A percentile compares a stretch with the other conserved stretches of the same genome.
Conservation (phyloP, 2,113 vertebrate genomes). For the Colistium nudipinnis region DNA sequence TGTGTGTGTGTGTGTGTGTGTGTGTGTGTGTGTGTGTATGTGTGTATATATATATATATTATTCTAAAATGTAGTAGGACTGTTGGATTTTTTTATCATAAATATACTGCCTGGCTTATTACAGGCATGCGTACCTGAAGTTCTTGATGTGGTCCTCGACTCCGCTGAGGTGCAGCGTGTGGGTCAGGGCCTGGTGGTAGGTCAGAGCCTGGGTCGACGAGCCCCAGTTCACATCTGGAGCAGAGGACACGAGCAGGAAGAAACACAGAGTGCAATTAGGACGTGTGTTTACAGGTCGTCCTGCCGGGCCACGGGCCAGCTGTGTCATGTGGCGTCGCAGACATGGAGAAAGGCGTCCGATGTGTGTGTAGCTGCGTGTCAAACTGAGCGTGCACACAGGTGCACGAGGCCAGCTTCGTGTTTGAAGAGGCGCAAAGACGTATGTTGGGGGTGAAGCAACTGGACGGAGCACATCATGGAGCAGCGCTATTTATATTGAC, state of each 20-base stretch:
- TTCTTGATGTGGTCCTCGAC: constrained; percentile 98
- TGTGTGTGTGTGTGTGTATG: no score
- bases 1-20: no score
- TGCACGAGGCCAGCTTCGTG: constrained; percentile 31
- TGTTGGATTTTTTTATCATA: not conserved
- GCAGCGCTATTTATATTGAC: not conserved
- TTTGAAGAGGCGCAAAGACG: constrained; percentile 19
- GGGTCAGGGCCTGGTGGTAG: constrained; percentile 93
- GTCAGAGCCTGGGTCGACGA: constrained; percentile 98
- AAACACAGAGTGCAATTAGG: constrained; percentile 49
- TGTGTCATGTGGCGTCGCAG: constrained; percentile 53
- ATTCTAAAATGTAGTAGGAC: no score
- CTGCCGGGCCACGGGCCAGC: constrained; percentile 18
- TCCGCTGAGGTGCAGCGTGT: constrained; percentile 93
- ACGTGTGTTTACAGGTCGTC: constrained; percentile 49
- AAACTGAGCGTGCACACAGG: constrained; percentile 64
- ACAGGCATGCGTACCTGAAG: constrained; percentile 85
- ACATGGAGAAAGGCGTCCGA: constrained; percentile 28
- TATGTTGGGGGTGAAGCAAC: not conserved
- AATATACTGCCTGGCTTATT: not conserved
- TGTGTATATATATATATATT: no score
- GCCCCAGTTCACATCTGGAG: constrained; percentile 98
- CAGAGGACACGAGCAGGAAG: constrained; percentile 54
- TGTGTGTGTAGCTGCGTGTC: constrained; percentile 73
- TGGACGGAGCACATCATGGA: not conserved